Evolutionary conservation across 2,888 invertebrate species (phyloP).

Genomic region (Epistrophe eligans): DNA sequence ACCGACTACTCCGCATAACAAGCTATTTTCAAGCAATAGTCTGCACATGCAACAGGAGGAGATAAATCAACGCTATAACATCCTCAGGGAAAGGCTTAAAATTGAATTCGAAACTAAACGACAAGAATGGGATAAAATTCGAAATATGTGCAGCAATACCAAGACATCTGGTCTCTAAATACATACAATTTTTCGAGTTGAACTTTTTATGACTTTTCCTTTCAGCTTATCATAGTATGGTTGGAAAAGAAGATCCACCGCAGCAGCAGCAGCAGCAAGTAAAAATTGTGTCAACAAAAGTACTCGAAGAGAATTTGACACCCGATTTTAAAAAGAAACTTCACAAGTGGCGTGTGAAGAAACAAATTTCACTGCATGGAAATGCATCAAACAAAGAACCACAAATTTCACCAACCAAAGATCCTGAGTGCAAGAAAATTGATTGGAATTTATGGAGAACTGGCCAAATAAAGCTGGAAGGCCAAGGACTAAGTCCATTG

Average conservation of each 20-base stretch:
- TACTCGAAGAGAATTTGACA: conserved; percentile 88
- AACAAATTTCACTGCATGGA: conserved; percentile 78
- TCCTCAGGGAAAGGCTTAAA: conserved; percentile 89
- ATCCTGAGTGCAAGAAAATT: conserved; percentile 84
- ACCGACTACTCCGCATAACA: conserved; percentile 82
- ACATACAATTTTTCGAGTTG: background rate
- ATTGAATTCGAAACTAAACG: conserved; percentile 90
- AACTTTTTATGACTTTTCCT: conserved; percentile 21
- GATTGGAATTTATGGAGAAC: conserved; percentile 88
- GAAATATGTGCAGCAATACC: conserved; percentile 49
- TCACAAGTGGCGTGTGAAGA: conserved; percentile 92
- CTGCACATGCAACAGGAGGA: conserved; percentile 85
- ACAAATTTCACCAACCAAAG: conserved; percentile 79
- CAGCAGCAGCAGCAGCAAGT: conserved; percentile 77
- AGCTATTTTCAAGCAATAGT: conserved; percentile 79
- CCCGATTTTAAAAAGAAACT: conserved; percentile 93
- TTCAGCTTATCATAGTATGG: conserved; percentile 76
- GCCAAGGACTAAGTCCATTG: conserved; percentile 83
- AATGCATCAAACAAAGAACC: conserved; percentile 74
- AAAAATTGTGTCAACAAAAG: conserved; percentile 80
- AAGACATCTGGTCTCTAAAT: conserved; percentile 68
- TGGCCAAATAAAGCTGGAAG: conserved; percentile 82
- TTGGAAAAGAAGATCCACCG: conserved; percentile 80
- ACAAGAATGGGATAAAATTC: conserved; percentile 86
- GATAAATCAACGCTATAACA: conserved; percentile 89